phyloP scores from a whole-genome alignment of 2,888 invertebrate species.

The Conus canariensis region DNA sequence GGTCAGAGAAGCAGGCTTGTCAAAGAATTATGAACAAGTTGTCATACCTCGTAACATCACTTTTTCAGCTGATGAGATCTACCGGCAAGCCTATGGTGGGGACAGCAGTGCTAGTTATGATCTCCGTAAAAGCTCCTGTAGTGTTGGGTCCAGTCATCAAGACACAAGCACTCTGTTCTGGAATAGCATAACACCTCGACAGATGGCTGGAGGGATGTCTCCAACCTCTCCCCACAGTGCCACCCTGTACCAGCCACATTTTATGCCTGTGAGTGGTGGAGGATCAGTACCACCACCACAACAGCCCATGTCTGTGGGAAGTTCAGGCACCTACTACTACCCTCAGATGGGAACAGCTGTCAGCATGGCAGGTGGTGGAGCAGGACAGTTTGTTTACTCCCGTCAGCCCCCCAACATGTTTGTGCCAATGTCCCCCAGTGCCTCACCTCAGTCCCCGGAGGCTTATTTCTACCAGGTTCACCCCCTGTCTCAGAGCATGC shows the following conservation, averaged over 20 bases:
- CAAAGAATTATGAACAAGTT: constrained; percentile 66
- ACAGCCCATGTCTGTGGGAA: background rate
- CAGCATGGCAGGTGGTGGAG: constrained; percentile 23
- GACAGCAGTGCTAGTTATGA: background rate
- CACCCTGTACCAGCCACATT: constrained; percentile 30
- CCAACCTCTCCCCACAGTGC: constrained; percentile 18
- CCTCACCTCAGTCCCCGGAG: constrained; percentile 22
- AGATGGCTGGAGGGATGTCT: constrained; percentile 33
- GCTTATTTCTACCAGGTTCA: constrained; percentile 24
- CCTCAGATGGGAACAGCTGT: background rate
- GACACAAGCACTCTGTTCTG: constrained; percentile 1
- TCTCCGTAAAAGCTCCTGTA: constrained; percentile 19
- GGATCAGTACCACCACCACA: background rate
- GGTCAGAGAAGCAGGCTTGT: background rate
- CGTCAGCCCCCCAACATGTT: constrained; percentile 8
- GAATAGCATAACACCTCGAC: constrained; percentile 19
- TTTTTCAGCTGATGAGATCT: constrained; percentile 72
- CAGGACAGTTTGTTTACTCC: constrained; percentile 14
- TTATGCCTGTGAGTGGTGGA: background rate
- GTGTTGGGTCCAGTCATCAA: background rate
- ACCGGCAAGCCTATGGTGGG: constrained; percentile 67
- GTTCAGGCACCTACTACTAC: constrained; percentile 19
- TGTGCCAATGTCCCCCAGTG: constrained; percentile 27
- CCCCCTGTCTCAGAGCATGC: constrained; percentile 38
- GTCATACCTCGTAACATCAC: constrained; percentile 63